phyloP scores from a whole-genome alignment of 2,797 vertebrate species.

The Odontamblyopus rebecca region DNA sequence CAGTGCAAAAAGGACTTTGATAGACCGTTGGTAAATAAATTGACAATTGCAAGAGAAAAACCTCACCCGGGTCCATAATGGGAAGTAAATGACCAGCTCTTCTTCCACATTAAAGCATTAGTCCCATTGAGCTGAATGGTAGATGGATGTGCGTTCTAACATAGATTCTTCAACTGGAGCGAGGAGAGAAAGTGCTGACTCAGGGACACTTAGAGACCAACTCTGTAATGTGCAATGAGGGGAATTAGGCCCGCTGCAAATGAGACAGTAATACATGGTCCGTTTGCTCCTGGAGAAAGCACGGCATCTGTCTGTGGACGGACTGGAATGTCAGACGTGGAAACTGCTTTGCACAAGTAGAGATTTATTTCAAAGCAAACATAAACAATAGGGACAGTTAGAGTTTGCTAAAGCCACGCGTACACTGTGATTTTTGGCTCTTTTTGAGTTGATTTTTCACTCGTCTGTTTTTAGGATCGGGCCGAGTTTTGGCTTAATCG shows the following conservation, averaged over 20 bases:
- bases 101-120: neutral
- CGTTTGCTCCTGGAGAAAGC: neutral
- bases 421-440: too few relatives aligned
- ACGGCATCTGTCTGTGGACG: too few relatives aligned
- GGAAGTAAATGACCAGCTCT: neutral
- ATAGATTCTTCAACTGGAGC: neutral
- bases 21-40: neutral
- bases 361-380: too few relatives aligned
- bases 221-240: slow-evolving; percentile 24
- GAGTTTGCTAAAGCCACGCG: too few relatives aligned
- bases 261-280: slow-evolving; percentile 14
- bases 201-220: slow-evolving; percentile 8
- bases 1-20: neutral
- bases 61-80: too few relatives aligned
- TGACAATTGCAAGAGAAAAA: neutral
- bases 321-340: neutral
- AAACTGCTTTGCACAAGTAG: too few relatives aligned
- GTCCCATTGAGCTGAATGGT: neutral
- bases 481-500: too few relatives aligned
- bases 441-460: too few relatives aligned
- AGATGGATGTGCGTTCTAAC: neutral
- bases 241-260: slow-evolving; percentile 4
- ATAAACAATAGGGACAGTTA: too few relatives aligned
- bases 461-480: too few relatives aligned
- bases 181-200: slow-evolving; percentile 2